Evolutionary conservation across 1,140 invertebrate genomes (phyloP).

Genomic region (Vollenhovia emeryi): DNA sequence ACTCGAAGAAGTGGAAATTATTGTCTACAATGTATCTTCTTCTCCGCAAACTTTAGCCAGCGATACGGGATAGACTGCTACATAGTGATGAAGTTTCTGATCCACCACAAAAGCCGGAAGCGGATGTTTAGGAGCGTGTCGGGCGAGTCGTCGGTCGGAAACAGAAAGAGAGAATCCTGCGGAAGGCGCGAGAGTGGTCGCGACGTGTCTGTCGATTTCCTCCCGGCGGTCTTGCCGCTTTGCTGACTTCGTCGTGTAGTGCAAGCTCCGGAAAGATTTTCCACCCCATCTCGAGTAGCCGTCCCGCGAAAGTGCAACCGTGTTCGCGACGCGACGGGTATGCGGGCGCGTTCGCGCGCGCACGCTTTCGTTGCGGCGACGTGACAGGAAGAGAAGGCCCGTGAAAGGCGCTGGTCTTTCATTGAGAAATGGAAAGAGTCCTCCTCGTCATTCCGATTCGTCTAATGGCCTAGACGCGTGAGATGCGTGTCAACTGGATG

Average conservation of each 20-base stretch:
- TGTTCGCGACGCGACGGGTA: background rate
- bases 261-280: constrained; percentile 30
- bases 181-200: background rate
- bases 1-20: background rate
- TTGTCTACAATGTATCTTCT: background rate
- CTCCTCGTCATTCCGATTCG: constrained; percentile 10
- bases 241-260: background rate
- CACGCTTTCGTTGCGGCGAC: background rate
- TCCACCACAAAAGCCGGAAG: constrained; percentile 5
- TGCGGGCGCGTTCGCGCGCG: background rate
- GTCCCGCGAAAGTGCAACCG: constrained; percentile 45
- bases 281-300: constrained; percentile 42
- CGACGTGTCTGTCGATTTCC: background rate
- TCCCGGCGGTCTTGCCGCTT: background rate
- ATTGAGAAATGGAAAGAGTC: constrained; percentile 27
- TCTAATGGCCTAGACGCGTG: background rate
- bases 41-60: background rate
- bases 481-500: constrained; percentile 31
- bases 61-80: background rate
- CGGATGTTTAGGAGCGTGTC: constrained; percentile 31
- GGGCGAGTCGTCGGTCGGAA: constrained; percentile 2
- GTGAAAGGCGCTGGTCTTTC: constrained; percentile 37
- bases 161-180: background rate
- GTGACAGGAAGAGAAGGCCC: constrained; percentile 28
- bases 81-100: background rate